Percentiles rank a stretch among this genome's conserved stretches.
Conservation (phyloP, 1,140 invertebrate species). For the Monomorium pharaonis region DNA sequence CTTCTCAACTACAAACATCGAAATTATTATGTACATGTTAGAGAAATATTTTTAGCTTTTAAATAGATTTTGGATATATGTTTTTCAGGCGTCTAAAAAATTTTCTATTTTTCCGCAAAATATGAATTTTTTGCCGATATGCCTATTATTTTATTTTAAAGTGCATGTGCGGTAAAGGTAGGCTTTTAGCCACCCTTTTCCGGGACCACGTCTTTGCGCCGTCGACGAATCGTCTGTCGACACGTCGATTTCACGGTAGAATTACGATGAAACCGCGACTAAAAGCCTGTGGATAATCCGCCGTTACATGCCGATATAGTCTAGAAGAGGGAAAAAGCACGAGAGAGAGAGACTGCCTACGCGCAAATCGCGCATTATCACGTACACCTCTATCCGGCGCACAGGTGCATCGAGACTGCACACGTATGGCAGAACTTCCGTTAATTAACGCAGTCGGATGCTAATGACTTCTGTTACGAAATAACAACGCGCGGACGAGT, state of each 20-base stretch:
- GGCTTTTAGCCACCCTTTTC: not conserved
- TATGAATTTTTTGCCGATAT: not conserved
- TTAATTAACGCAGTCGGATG: conserved; percentile 72
- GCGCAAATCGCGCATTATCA: conserved; percentile 70
- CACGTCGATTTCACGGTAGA: conserved; percentile 80
- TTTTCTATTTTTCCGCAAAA: not conserved
- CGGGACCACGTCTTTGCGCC: not conserved
- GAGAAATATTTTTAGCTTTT: not conserved
- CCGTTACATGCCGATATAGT: conserved; percentile 67
- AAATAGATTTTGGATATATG: not conserved
- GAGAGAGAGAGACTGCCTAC: conserved; percentile 45
- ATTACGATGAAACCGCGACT: conserved; percentile 74
- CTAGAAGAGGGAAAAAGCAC: conserved; percentile 66
- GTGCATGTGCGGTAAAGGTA: not conserved
- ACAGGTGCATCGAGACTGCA: conserved; percentile 60
- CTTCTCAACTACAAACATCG: not conserved
- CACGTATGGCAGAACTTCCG: conserved; percentile 70
- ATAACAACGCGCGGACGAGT: conserved; percentile 67
- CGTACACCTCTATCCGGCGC: conserved; percentile 19
- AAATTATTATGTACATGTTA: not conserved
- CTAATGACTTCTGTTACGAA: conserved; percentile 73
- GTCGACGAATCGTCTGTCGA: conserved; percentile 40
- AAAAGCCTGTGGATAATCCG: conserved; percentile 82
- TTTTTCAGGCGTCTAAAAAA: not conserved
- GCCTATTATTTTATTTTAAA: not conserved